Base-by-base conservation (phyloP, 2,888 invertebrate species). In the Glomeris marginata region DNA sequence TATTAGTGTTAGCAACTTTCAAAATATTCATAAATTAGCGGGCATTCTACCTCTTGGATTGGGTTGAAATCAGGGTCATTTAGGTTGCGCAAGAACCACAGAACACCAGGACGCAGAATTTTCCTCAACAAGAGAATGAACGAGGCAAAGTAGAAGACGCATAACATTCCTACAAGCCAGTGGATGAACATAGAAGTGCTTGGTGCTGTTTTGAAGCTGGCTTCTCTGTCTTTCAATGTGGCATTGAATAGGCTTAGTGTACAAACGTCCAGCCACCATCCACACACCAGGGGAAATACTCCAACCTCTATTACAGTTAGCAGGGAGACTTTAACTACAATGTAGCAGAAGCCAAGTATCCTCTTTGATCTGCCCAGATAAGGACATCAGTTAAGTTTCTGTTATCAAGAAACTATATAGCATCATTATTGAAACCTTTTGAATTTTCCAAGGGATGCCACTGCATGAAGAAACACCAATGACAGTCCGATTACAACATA, bases 51-150 rank as follows among this genome's bases (percentile, higher is more conserved):
- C 67, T 75, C 91, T 72, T 91, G 94, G 54, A 98, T 94, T 6
- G 98, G 98, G 70, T 95, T 97, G 63, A 98, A 98, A 63, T 98
- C 97, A 0, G 98, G 97, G 71, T 98, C 97, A 68, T 98, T 98
- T 52, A 98, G 74, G 66, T 98, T 98, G 58, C 95, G 77, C 59
- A 98, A 74, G 68, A 98, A 98, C 97, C 97, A 98, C 2, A 98
- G 72, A 0, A 97, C 94, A 0, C 98, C 98, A 0, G 98, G 98
- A 47, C 98, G 75, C 36, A 98, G 66, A 0, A 95, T 90, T 69
- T 98, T 97, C 47, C 97, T 73, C 21, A 98, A 68, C 2, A 98
- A 72, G 16, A 92, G 73, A 41, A 97, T 86, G 64, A 92, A 97
- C 0, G 94, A 94, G 6, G 97, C 98, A 64, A 98, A 97, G 70